Percentiles rank a stretch among this genome's conserved stretches.
phyloP scores from a whole-genome alignment of 2,888 invertebrate genomes.

The Archips crataeganus region DNA sequence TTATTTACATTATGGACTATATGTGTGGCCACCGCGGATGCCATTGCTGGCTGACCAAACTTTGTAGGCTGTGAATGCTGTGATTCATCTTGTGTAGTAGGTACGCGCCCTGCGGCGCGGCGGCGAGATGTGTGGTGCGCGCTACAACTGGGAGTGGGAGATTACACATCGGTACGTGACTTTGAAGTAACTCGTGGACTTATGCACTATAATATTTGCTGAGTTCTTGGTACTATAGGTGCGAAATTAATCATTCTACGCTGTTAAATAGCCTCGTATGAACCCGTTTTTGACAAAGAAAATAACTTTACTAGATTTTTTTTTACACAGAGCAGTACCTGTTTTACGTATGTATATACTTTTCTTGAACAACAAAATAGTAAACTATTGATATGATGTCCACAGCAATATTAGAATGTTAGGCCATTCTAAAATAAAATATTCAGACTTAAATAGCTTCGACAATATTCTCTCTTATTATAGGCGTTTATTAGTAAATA shows the following conservation, averaged over 20 bases:
- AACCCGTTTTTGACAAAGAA: background rate
- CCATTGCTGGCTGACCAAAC: constrained; percentile 30
- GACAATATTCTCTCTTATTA: background rate
- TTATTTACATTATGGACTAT: background rate
- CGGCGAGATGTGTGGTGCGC: constrained; percentile 58
- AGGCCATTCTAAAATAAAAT: background rate
- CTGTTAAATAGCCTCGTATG: background rate
- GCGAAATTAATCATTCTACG: constrained; percentile 27
- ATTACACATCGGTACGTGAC: constrained; percentile 68
- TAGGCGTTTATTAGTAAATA: constrained; percentile 6
- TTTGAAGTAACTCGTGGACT: constrained; percentile 59
- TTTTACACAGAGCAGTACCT: too few relatives aligned
- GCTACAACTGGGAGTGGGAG: constrained; percentile 64
- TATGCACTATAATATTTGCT: constrained; percentile 57
- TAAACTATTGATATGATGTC: too few relatives aligned
- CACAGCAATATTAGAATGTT: background rate
- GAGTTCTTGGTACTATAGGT: constrained; percentile 46
- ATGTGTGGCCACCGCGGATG: constrained; percentile 30
- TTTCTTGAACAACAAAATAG: too few relatives aligned
- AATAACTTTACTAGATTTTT: background rate
- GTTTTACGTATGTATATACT: too few relatives aligned
- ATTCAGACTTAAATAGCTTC: constrained; percentile 5
- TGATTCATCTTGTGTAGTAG: constrained; percentile 37
- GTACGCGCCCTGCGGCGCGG: constrained; percentile 52
- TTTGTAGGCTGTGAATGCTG: constrained; percentile 36